Evolutionary conservation across 2,888 invertebrate genomes (phyloP).

Genomic region (Melanostoma scalare): DNA sequence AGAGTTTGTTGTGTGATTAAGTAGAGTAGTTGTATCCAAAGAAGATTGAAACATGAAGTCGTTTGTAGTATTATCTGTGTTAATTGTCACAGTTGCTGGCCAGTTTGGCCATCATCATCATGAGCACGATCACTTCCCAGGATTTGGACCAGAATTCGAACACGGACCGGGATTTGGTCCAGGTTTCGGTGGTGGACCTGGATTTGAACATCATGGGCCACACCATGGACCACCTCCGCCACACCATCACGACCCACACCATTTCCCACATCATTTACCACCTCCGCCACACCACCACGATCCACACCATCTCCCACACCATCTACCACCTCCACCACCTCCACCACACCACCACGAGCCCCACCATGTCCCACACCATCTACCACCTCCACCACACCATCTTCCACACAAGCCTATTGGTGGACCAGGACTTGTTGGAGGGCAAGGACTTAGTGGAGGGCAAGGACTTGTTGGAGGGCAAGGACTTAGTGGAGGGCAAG

Average conservation of each 20-base stretch:
- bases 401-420: background rate
- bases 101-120: slow-evolving; percentile 38
- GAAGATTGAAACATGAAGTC: slow-evolving; percentile 75
- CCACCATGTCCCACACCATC: background rate
- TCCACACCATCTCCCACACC: background rate
- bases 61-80: slow-evolving; percentile 75
- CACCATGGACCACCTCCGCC: background rate
- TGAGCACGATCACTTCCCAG: no score
- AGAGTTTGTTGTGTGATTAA: no score
- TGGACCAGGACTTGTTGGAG: background rate
- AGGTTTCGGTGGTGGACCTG: slow-evolving; percentile 21
- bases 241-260: background rate
- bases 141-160: slow-evolving; percentile 41
- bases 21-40: background rate
- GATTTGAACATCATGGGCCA: slow-evolving; percentile 7
- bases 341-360: background rate
- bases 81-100: slow-evolving; percentile 76
- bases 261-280: background rate
- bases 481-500: background rate
- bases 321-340: background rate
- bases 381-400: background rate
- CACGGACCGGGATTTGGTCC: slow-evolving; percentile 11
- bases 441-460: no score
- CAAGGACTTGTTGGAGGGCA: no score
- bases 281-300: background rate